These are phyloP conservation scores for Microplitis mediator DNA, from an alignment of 1,140 invertebrate species.

Conservation along the genomic window DNA sequence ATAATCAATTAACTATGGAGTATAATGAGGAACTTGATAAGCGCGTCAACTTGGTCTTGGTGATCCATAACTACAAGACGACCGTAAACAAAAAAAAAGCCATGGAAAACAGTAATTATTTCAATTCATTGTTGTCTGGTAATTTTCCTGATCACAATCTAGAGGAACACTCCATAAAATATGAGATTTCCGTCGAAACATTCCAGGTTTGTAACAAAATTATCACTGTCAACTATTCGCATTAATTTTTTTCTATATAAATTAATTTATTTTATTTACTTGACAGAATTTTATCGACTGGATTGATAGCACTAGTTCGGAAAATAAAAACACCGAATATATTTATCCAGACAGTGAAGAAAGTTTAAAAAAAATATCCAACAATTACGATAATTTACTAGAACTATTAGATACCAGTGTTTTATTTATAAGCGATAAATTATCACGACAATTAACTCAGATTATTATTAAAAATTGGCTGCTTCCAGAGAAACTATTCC, in stretches of 20 bases:
- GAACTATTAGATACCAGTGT: conserved; percentile 40
- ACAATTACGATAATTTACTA: conserved; percentile 28
- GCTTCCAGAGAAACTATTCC: conserved; percentile 27
- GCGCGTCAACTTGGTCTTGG: too few relatives aligned
- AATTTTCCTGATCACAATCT: conserved; percentile 35
- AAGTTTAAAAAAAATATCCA: conserved; percentile 33
- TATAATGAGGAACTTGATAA: too few relatives aligned
- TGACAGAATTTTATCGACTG: conserved; percentile 42
- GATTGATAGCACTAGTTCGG: conserved; percentile 14
- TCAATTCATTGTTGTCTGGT: conserved; percentile 36
- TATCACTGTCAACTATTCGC: not conserved
- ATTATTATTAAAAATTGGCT: conserved; percentile 34
- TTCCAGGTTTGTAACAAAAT: conserved; percentile 37
- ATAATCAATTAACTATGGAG: too few relatives aligned
- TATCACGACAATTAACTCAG: conserved; percentile 31
- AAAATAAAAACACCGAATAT: not conserved
- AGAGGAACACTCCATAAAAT: conserved; percentile 40
- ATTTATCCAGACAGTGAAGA: conserved; percentile 20
- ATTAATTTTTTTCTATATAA: not conserved
- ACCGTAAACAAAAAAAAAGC: conserved; percentile 33
- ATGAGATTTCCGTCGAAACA: conserved; percentile 28
- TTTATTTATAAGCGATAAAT: conserved; percentile 38
- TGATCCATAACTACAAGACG: too few relatives aligned
- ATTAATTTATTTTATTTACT: conserved; percentile 23
- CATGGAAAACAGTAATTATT: conserved; percentile 36